phyloP scores from a whole-genome alignment of 2,113 vertebrate species.

The Aldabrachelys gigantea region DNA sequence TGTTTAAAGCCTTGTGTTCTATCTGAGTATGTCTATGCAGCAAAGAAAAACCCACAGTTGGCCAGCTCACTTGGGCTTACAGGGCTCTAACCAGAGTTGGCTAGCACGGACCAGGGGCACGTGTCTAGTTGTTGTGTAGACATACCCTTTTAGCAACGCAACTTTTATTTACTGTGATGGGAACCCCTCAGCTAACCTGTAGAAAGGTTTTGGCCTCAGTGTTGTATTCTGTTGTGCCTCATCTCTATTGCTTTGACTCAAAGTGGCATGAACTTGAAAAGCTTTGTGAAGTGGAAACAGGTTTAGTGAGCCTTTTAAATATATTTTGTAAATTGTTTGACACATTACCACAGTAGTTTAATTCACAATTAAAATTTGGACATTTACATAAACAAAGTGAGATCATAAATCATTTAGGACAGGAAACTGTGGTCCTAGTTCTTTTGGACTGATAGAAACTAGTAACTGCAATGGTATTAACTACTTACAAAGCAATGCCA shows the following conservation, averaged over 20 bases:
- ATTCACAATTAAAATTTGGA: constrained; percentile 75
- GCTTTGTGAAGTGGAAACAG: constrained; percentile 80
- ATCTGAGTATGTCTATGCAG: not conserved
- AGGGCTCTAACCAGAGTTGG: not conserved
- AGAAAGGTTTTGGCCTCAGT: not conserved
- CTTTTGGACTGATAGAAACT: constrained; percentile 59
- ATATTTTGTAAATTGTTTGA: constrained; percentile 76
- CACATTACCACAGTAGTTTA: constrained; percentile 76
- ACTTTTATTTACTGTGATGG: not conserved
- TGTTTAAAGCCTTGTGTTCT: not conserved
- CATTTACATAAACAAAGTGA: constrained; percentile 76
- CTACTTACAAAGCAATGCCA: constrained; percentile 22
- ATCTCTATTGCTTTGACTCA: constrained; percentile 68
- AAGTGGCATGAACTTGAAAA: constrained; percentile 78
- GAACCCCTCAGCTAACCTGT: constrained; percentile 41
- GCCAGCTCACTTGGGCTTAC: not conserved
- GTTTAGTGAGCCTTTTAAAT: constrained; percentile 78
- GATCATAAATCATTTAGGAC: constrained; percentile 84
- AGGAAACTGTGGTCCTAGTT: constrained; percentile 58
- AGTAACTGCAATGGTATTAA: constrained; percentile 54
- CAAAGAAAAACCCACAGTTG: not conserved
- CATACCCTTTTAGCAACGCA: not conserved
- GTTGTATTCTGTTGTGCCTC: constrained; percentile 12
- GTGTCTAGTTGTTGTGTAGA: not conserved
- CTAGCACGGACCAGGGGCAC: not conserved